phyloP scores from a whole-genome alignment of 2,888 invertebrate genomes.

The Crocallis elinguaria region DNA sequence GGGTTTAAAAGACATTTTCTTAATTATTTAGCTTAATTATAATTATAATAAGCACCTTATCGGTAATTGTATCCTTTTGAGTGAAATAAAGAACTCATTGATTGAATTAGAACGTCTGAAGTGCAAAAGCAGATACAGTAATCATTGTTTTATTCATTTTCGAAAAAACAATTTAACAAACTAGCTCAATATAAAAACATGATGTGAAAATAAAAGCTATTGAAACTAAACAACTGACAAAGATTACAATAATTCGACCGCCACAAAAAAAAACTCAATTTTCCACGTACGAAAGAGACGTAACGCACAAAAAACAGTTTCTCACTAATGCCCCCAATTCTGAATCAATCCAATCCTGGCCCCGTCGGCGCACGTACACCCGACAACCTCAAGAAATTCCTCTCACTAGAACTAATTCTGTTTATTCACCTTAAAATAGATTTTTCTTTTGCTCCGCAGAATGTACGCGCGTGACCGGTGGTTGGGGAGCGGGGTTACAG shows the following conservation, averaged over 20 bases:
- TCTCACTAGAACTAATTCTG: slow-evolving; percentile 36
- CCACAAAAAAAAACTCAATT: not conserved
- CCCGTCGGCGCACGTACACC: slow-evolving; percentile 31
- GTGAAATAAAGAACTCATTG: too few species aligned
- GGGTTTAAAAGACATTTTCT: too few species aligned
- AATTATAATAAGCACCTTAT: too few species aligned
- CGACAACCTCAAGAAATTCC: slow-evolving; percentile 33
- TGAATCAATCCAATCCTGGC: slow-evolving; percentile 32
- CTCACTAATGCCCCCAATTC: slow-evolving; percentile 33
- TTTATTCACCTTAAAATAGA: slow-evolving; percentile 37
- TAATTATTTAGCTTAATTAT: too few species aligned
- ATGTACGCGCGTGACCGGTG: slow-evolving; percentile 38
- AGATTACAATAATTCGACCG: not conserved
- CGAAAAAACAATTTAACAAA: too few species aligned
- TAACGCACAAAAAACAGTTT: slow-evolving; percentile 25
- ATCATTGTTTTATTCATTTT: too few species aligned
- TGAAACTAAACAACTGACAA: not conserved
- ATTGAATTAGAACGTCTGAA: too few species aligned
- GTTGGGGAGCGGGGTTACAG: not conserved
- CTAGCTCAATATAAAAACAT: too few species aligned
- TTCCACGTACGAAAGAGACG: slow-evolving; percentile 8
- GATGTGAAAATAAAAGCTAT: not conserved
- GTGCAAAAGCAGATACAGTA: too few species aligned
- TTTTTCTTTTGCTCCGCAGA: slow-evolving; percentile 36
- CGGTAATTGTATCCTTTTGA: too few species aligned